These are phyloP conservation scores for Dusona sp. DNA, from an alignment of 2,888 invertebrate genomes.

Conservation along the genomic window DNA sequence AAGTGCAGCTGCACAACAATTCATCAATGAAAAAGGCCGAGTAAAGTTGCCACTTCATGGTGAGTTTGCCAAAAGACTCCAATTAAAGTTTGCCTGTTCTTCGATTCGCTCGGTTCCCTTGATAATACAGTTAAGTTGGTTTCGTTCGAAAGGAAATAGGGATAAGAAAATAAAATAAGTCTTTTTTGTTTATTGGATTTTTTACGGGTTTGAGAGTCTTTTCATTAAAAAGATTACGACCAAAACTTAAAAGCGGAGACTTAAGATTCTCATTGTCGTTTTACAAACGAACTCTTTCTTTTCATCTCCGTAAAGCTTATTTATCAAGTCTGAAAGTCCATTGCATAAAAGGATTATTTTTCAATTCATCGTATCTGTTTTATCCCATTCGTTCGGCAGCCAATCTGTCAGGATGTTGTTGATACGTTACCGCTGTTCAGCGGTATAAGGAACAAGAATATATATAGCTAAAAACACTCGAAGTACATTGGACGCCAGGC, in stretches of 20 bases:
- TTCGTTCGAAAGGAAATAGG: not conserved
- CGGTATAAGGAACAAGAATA: slow-evolving; percentile 26
- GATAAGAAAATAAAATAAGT: not conserved
- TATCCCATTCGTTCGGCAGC: not conserved
- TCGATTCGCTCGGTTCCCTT: not conserved
- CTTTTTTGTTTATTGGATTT: not conserved
- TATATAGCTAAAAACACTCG: slow-evolving; percentile 5
- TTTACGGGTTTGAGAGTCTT: not conserved
- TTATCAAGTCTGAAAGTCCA: not conserved
- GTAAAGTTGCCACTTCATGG: not conserved
- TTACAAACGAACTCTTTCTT: not conserved
- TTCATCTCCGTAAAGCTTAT: not conserved
- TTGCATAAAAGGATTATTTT: not conserved
- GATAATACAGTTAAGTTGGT: not conserved
- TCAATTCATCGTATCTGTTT: not conserved
- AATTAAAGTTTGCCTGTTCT: slow-evolving; percentile 16
- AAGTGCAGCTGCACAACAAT: not conserved
- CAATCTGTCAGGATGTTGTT: slow-evolving; percentile 9
- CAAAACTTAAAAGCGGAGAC: not conserved
- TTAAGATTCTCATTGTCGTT: not conserved
- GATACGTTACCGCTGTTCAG: slow-evolving; percentile 19
- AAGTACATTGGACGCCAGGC: slow-evolving; percentile 68
- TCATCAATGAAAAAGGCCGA: slow-evolving; percentile 4
- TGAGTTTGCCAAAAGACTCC: not conserved
- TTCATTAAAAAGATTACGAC: not conserved